Evolutionary conservation across 2,888 invertebrate genomes (phyloP).

Genomic region (Aplocera efformata): DNA sequence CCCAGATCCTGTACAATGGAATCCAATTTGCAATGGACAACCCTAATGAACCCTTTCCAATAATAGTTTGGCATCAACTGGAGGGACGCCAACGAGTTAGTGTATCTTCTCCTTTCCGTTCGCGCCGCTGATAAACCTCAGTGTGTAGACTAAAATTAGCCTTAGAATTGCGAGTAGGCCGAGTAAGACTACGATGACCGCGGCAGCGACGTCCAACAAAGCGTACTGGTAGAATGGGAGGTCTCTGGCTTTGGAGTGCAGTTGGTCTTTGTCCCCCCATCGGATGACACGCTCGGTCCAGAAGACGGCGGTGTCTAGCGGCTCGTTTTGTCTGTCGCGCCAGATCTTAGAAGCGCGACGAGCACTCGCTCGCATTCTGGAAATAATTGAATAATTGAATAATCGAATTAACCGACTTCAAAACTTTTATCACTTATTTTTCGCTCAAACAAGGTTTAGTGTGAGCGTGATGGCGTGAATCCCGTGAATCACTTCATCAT

Average conservation of each 20-base stretch:
- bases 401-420: too few relatives aligned
- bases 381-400: constrained; percentile 2
- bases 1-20: too few relatives aligned
- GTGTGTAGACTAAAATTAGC: constrained; percentile 41
- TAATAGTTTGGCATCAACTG: constrained; percentile 17
- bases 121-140: constrained; percentile 41
- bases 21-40: too few relatives aligned
- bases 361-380: constrained; percentile 68
- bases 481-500: too few relatives aligned
- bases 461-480: too few relatives aligned
- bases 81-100: constrained; percentile 32
- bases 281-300: constrained; percentile 79
- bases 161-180: constrained; percentile 40
- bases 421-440: too few relatives aligned
- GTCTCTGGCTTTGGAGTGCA: constrained; percentile 54
- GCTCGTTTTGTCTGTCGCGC: constrained; percentile 70
- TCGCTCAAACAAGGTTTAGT: too few relatives aligned
- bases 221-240: constrained; percentile 52
- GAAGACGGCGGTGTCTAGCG: constrained; percentile 79
- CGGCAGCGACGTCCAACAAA: constrained; percentile 57
- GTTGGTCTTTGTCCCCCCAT: constrained; percentile 56
- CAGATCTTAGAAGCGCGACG: constrained; percentile 71
- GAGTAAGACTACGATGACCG: constrained; percentile 38
- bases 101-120: constrained; percentile 59
- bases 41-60: constrained; percentile 5